Evolutionary conservation across 2,113 vertebrate species (phyloP).

Genomic region (Corythornis cristatus): DNA sequence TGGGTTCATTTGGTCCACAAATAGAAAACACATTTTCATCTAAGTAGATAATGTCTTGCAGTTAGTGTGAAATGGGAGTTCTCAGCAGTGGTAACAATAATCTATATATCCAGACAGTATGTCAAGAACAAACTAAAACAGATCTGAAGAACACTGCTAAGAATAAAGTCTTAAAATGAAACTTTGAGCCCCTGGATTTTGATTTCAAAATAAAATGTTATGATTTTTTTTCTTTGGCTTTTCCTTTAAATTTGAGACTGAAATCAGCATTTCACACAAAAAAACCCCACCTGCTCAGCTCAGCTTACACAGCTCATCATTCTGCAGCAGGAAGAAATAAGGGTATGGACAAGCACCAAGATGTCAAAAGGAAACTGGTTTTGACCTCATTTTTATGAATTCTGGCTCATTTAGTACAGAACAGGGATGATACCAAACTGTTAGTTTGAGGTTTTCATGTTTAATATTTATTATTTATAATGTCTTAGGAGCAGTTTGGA

Average conservation of each 20-base stretch:
- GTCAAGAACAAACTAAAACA: neutral
- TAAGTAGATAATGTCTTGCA: neutral
- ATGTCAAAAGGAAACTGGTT: neutral
- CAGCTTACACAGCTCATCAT: neutral
- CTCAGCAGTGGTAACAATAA: neutral
- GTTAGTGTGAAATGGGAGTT: neutral
- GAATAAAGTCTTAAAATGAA: neutral
- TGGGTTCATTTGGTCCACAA: neutral
- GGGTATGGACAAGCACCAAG: neutral
- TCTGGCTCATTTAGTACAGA: neutral
- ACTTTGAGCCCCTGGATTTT: neutral
- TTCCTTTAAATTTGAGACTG: neutral
- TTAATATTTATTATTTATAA: neutral
- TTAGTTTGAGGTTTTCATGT: neutral
- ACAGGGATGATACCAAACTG: neutral
- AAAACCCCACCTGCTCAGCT: neutral
- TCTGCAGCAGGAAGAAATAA: neutral
- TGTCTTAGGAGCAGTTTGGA: accelerated
- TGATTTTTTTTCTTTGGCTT: neutral
- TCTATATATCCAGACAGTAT: neutral
- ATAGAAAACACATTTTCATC: neutral
- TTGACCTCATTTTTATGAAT: neutral
- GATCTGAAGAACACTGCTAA: neutral
- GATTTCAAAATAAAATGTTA: neutral
- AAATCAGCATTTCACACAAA: neutral